phyloP scores from a whole-genome alignment of 1,140 invertebrate genomes.

The Lasioglossum baleicum region DNA sequence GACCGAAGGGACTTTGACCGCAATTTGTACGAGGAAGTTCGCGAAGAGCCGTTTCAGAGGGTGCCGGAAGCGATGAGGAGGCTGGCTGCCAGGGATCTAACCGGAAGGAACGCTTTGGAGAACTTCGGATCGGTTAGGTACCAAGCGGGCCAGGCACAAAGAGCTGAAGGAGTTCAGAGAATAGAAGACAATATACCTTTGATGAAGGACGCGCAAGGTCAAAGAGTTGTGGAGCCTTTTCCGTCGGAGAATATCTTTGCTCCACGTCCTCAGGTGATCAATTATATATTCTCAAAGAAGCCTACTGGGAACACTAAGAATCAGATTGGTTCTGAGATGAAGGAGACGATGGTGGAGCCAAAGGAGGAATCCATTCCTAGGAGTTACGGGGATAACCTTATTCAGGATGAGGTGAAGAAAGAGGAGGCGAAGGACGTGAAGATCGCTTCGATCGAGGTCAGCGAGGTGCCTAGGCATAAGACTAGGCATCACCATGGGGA shows the following conservation, averaged over 20 bases:
- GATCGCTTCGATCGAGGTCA: conserved; percentile 67
- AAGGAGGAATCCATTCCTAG: conserved; percentile 9
- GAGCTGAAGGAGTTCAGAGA: neutral
- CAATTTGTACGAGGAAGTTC: conserved; percentile 14
- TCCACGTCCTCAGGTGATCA: conserved; percentile 67
- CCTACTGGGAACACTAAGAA: neutral
- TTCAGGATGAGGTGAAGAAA: conserved; percentile 41
- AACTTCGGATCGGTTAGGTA: neutral
- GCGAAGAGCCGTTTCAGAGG: neutral
- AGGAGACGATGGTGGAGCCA: conserved; percentile 21
- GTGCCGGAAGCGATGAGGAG: neutral
- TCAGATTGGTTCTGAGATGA: neutral
- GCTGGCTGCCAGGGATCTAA: neutral
- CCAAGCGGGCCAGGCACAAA: neutral
- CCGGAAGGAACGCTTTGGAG: neutral
- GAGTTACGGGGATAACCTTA: conserved; percentile 56
- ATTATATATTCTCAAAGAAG: conserved; percentile 62
- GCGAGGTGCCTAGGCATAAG: conserved; percentile 65
- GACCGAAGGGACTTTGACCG: neutral
- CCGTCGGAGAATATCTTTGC: conserved; percentile 63
- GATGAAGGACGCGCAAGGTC: neutral
- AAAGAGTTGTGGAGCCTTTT: conserved; percentile 2
- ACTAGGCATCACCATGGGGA: conserved; percentile 71
- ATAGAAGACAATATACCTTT: neutral
- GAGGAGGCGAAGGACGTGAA: conserved; percentile 26